phyloP scores from a whole-genome alignment of 1,140 invertebrate species.

The Saccostrea echinata region DNA sequence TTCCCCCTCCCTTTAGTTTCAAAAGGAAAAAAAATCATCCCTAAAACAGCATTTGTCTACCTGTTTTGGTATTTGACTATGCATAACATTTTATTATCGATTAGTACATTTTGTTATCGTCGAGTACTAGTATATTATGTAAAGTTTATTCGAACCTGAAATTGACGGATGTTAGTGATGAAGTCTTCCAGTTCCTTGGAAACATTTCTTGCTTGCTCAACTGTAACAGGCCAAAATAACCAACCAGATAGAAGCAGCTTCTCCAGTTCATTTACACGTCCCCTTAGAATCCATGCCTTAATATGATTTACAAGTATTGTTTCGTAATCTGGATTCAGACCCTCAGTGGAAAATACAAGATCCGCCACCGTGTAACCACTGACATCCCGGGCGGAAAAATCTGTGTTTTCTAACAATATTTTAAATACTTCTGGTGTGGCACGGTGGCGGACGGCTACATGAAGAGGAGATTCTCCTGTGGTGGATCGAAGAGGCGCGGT shows the following conservation, averaged over 20 bases:
- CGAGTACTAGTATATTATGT: too few species aligned
- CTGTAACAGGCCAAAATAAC: conserved; percentile 54
- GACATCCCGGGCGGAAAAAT: conserved; percentile 54
- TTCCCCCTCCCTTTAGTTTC: too few species aligned
- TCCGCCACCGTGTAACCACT: conserved; percentile 66
- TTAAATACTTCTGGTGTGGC: conserved; percentile 62
- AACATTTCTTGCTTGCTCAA: conserved; percentile 43
- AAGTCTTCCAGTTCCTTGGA: conserved; percentile 56
- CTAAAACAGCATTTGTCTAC: too few species aligned
- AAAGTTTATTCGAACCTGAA: conserved; percentile 46
- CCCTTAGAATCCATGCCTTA: conserved; percentile 54
- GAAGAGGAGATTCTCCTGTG: conserved; percentile 62
- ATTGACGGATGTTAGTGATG: conserved; percentile 48
- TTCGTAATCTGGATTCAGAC: conserved; percentile 44
- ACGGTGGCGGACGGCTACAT: conserved; percentile 53
- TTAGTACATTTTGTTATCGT: too few species aligned
- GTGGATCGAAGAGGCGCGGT: conserved; percentile 47
- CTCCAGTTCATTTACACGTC: conserved; percentile 53
- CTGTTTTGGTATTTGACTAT: too few species aligned
- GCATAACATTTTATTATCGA: too few species aligned
- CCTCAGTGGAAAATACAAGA: conserved; percentile 53
- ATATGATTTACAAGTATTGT: conserved; percentile 47
- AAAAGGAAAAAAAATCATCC: too few species aligned
- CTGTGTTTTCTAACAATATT: conserved; percentile 58
- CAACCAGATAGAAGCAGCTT: conserved; percentile 63